These are phyloP conservation scores for Chouioia cunea DNA, from an alignment of 2,888 invertebrate genomes.

Conservation along the genomic window DNA sequence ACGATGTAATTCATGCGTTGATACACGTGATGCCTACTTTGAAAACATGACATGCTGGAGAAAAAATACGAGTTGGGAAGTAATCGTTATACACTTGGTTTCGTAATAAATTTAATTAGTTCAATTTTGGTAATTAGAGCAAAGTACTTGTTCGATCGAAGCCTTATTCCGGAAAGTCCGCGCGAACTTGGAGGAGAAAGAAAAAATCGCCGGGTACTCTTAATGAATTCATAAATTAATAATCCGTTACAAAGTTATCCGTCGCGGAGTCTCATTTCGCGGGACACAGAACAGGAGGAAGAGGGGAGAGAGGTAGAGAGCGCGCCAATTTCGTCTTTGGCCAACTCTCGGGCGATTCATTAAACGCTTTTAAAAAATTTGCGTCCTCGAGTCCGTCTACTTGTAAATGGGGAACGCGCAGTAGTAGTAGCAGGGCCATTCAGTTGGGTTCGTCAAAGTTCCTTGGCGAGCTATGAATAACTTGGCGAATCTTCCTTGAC, in stretches of 20 bases:
- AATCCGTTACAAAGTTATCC: constrained; percentile 12
- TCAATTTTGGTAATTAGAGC: no score
- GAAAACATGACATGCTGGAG: no score
- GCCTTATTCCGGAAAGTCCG: neutral
- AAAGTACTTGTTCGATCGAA: neutral
- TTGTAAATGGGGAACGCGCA: constrained; percentile 15
- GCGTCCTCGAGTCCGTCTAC: constrained; percentile 10
- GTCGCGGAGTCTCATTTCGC: neutral
- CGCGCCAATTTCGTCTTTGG: neutral
- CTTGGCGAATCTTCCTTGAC: constrained; percentile 49
- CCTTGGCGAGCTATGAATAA: constrained; percentile 48
- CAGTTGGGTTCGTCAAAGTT: constrained; percentile 44
- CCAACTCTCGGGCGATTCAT: constrained; percentile 26
- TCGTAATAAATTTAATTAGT: no score
- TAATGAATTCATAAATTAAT: constrained; percentile 27
- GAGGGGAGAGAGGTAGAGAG: neutral
- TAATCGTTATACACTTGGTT: no score
- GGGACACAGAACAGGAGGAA: no score
- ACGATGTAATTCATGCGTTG: no score
- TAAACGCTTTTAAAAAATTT: constrained; percentile 37
- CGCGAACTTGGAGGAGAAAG: neutral
- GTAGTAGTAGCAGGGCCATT: constrained; percentile 17
- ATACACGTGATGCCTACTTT: no score
- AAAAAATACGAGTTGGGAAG: no score
- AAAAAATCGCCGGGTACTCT: neutral